phyloP scores from a whole-genome alignment of 2,113 vertebrate species.

The Marmota monax region DNA sequence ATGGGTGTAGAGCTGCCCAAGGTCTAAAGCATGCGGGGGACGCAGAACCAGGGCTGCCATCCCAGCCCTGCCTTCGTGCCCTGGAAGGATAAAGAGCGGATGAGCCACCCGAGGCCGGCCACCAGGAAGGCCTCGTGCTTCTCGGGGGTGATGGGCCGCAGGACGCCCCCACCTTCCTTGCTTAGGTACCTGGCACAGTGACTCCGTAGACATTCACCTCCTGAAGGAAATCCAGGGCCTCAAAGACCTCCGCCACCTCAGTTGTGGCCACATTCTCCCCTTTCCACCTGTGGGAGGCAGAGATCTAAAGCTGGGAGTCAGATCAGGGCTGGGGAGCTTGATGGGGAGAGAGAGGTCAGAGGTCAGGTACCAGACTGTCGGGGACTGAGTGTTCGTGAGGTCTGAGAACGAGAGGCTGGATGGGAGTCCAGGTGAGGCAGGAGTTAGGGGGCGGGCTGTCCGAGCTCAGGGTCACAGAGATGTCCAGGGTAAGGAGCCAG shows the following conservation, averaged over 20 bases:
- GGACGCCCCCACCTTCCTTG: not conserved
- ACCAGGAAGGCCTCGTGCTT: rapidly evolving
- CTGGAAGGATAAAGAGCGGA: conserved; percentile 76
- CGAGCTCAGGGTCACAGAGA: not conserved
- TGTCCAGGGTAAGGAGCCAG: not conserved
- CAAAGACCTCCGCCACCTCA: conserved; percentile 91
- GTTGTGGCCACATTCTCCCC: conserved; percentile 96
- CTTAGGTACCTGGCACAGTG: conserved; percentile 90
- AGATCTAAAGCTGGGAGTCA: not conserved
- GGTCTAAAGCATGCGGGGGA: conserved; percentile 83
- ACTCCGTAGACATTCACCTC: conserved; percentile 94
- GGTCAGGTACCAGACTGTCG: not conserved
- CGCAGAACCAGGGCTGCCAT: conserved; percentile 92
- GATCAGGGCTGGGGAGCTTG: not conserved
- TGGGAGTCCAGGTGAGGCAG: not conserved
- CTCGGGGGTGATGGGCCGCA: not conserved
- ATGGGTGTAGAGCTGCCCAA: conserved; percentile 84
- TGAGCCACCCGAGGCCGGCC: not conserved
- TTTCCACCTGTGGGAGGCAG: conserved; percentile 91
- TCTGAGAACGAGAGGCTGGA: not conserved
- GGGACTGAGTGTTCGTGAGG: not conserved
- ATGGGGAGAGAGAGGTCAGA: not conserved
- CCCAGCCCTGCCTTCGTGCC: conserved; percentile 92
- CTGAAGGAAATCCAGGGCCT: conserved; percentile 90
- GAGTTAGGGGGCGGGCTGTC: not conserved